Evolutionary conservation across 2,113 vertebrate species (phyloP).

Genomic region (Craseonycteris thonglongyai): DNA sequence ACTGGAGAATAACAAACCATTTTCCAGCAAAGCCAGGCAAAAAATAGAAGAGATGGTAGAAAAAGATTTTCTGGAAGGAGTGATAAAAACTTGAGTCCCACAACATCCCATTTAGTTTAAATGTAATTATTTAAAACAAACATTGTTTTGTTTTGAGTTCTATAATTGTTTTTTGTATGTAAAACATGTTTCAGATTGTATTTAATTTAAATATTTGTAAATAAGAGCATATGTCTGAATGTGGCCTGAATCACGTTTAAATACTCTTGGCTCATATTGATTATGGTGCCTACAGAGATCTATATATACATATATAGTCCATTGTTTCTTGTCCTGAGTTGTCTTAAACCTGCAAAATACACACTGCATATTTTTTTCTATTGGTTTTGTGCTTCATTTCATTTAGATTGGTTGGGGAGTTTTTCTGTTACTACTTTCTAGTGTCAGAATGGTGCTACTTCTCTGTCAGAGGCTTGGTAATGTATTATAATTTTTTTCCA

Average conservation of each 20-base stretch:
- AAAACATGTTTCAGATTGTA: slow-evolving; percentile 86
- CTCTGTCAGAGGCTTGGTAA: neutral
- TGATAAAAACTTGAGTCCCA: slow-evolving; percentile 91
- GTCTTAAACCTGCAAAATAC: slow-evolving; percentile 78
- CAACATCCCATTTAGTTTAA: slow-evolving; percentile 49
- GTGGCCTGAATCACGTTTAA: slow-evolving; percentile 86
- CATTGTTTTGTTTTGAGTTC: slow-evolving; percentile 61
- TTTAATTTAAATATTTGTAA: slow-evolving; percentile 97
- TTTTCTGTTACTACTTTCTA: neutral
- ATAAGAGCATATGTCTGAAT: slow-evolving; percentile 87
- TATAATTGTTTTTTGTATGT: slow-evolving; percentile 86
- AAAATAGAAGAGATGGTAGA: slow-evolving; percentile 99
- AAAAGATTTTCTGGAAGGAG: slow-evolving; percentile 96
- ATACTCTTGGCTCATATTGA: slow-evolving; percentile 82
- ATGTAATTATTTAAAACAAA: slow-evolving; percentile 74
- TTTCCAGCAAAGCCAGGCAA: slow-evolving; percentile 93
- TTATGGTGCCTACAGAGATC: slow-evolving; percentile 80
- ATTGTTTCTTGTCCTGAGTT: slow-evolving; percentile 77
- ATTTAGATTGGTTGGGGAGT: neutral
- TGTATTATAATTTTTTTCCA: neutral
- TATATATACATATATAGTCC: slow-evolving; percentile 61
- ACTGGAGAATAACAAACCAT: slow-evolving; percentile 93
- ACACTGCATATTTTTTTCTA: slow-evolving; percentile 78
- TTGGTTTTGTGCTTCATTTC: slow-evolving; percentile 67
- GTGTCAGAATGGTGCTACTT: neutral